These are phyloP conservation scores for Leptinotarsa haldemani DNA, from an alignment of 2,888 invertebrate species.

Conservation along the genomic window DNA sequence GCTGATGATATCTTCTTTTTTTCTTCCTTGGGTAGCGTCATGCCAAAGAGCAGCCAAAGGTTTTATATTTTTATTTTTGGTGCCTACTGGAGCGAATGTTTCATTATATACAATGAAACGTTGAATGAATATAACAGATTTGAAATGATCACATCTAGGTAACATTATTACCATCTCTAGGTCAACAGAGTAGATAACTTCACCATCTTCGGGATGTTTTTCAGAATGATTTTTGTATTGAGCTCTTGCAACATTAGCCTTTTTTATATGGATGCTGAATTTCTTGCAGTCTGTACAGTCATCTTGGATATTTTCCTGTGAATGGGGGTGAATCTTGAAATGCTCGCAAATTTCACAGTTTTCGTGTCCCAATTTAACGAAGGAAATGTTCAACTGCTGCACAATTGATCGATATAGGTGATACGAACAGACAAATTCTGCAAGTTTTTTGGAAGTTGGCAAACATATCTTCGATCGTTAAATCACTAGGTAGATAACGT, in stretches of 20 bases:
- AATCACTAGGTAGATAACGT: slow-evolving; percentile 42
- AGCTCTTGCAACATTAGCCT: not conserved
- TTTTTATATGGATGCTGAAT: slow-evolving; percentile 22
- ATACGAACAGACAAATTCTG: slow-evolving; percentile 34
- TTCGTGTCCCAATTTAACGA: slow-evolving; percentile 40
- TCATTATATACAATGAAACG: slow-evolving; percentile 8
- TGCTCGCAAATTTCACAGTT: slow-evolving; percentile 39
- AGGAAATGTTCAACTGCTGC: slow-evolving; percentile 40
- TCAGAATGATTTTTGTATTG: slow-evolving; percentile 6
- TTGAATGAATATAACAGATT: slow-evolving; percentile 6
- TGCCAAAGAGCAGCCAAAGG: slow-evolving; percentile 49
- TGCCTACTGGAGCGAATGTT: not conserved
- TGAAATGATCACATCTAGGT: slow-evolving; percentile 10
- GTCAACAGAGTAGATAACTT: slow-evolving; percentile 13
- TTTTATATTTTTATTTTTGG: not conserved
- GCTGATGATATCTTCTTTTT: slow-evolving; percentile 46
- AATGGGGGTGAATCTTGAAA: slow-evolving; percentile 25
- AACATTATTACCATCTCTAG: slow-evolving; percentile 27
- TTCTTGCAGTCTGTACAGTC: slow-evolving; percentile 22
- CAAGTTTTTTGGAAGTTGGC: slow-evolving; percentile 38
- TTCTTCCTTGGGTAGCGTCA: slow-evolving; percentile 44
- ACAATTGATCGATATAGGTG: slow-evolving; percentile 38
- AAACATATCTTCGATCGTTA: slow-evolving; percentile 36
- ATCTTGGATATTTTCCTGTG: slow-evolving; percentile 19
- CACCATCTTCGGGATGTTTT: slow-evolving; percentile 10